Base-by-base conservation (phyloP, 1,140 invertebrate species). In the Nixonia krombeini region DNA sequence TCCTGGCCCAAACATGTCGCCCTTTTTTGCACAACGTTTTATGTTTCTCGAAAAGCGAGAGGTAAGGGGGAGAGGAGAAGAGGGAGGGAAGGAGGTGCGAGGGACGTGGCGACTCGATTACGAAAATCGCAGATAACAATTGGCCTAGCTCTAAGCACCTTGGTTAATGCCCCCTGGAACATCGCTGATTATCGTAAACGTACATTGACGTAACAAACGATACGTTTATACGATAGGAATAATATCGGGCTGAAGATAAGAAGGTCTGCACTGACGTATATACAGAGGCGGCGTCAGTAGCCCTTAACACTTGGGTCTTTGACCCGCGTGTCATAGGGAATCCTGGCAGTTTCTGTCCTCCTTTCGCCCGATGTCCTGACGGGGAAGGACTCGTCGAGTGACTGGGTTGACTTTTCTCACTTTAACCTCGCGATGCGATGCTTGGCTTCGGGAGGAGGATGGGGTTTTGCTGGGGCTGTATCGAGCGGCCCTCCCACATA, bases 401-500 rank as follows among this genome's bases (percentile, higher is more conserved):
- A 83, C 79, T 81, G 76, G 79, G 78, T 83, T 83, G 83, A 84
- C 82, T 84, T 85, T 85, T 84, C 82, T 84, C 83, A 81, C 83
- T 83, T 82, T 82, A 85, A 84, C 80, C 79, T 83, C 80, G 75
- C 81, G 82, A 83, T 84, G 80, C 82, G 82, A 83, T 83, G 82
- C 79, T 82, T 84, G 79, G 81, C 79, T 85, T 84, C 71, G 75
- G 74, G 75, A 73, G 74, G 79, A 76, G 73, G 71, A 77, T 74
- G 75, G 74, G 75, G 78, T 78, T 78, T 79, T 82, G 83, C 83
- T 84, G 84, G 82, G 75, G 83, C 83, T 85, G 83, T 84, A 85
- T 85, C 84, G 82, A 85, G 82, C 83, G 83, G 81, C 81, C 82
- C 81, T 85, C 81, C 81, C 82, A 84, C 80, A 85, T 85, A 85